These are phyloP conservation scores for Phainopepla nitens DNA, from an alignment of 2,113 vertebrate species.

Conservation along the genomic window DNA sequence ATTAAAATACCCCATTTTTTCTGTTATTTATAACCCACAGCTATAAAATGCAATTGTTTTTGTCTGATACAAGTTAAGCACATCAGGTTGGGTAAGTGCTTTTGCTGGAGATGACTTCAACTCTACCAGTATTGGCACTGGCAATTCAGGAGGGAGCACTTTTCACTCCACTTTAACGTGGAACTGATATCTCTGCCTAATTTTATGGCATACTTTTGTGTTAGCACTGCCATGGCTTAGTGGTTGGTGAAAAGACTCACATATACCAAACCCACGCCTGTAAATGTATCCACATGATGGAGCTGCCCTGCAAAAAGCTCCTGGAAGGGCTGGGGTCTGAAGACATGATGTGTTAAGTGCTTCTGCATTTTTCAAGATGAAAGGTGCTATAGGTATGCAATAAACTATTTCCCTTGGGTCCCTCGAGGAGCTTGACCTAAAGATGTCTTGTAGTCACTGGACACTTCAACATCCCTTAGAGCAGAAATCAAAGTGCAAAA, in stretches of 20 bases:
- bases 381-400: neutral
- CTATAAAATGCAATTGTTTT: neutral
- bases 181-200: slow-evolving; percentile 7
- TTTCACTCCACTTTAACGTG: neutral
- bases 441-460: neutral
- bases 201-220: neutral
- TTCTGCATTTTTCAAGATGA: neutral
- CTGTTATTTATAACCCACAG: neutral
- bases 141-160: slow-evolving; percentile 42
- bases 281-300: neutral
- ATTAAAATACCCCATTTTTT: neutral
- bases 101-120: neutral
- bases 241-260: neutral
- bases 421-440: neutral
- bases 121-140: neutral
- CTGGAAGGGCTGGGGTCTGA: neutral
- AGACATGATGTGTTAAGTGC: neutral
- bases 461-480: neutral
- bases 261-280: neutral
- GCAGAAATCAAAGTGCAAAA: neutral
- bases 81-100: neutral
- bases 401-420: neutral
- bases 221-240: neutral
- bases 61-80: neutral
- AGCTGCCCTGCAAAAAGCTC: neutral